Evolutionary conservation across 2,113 vertebrate species (phyloP).

Genomic region (Pampusana beccarii): DNA sequence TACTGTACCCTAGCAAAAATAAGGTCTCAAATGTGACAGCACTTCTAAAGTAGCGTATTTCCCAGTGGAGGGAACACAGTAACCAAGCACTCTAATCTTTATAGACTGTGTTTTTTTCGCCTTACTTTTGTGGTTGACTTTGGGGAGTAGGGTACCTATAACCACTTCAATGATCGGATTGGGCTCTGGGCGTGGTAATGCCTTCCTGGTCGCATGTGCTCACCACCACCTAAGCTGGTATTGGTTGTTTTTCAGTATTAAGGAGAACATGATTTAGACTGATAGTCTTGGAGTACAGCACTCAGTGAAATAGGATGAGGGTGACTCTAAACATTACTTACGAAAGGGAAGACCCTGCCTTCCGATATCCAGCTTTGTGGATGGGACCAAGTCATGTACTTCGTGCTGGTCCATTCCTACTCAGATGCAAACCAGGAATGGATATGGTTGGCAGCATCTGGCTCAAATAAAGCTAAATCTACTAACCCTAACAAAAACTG

Average conservation of each 20-base stretch:
- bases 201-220: neutral
- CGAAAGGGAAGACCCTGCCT: neutral
- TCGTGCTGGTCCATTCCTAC: neutral
- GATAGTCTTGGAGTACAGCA: neutral
- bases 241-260: neutral
- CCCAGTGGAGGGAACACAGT: neutral
- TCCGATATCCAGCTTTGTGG: accelerated
- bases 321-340: neutral
- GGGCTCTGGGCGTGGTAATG: neutral
- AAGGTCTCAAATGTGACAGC: neutral
- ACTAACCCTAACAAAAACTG: neutral
- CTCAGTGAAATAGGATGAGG: neutral
- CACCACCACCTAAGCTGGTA: neutral
- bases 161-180: neutral
- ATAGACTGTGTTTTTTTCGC: neutral
- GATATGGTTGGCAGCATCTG: neutral
- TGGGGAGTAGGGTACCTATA: neutral
- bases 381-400: neutral
- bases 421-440: neutral
- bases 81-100: neutral
- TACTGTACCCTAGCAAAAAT: neutral
- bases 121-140: neutral
- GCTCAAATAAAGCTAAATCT: neutral
- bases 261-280: neutral
- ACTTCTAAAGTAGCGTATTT: neutral